phyloP scores from a whole-genome alignment of 2,113 vertebrate genomes.

The Mesoclemmys tuberculata region DNA sequence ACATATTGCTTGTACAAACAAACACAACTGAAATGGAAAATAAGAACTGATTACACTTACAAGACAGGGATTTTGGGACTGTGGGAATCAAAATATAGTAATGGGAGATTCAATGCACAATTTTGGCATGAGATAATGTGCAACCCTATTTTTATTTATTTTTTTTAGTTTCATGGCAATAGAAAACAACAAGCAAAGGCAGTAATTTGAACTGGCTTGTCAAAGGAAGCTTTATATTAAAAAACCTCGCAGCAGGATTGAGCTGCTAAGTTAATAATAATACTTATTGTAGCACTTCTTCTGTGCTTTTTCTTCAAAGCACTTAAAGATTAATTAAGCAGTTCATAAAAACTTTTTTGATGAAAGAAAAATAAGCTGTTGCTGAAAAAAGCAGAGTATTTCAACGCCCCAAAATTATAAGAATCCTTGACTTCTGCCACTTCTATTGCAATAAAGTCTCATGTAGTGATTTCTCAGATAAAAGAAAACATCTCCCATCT shows the following conservation, averaged over 20 bases:
- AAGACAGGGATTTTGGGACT: slow-evolving; percentile 16
- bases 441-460: not conserved
- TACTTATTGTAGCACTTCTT: not conserved
- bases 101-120: slow-evolving; percentile 65
- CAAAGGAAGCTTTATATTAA: not conserved
- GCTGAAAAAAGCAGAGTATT: not conserved
- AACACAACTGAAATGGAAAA: slow-evolving; percentile 57
- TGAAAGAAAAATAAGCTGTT: not conserved
- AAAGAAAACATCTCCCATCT: slow-evolving; percentile 72
- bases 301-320: not conserved
- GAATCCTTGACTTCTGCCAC: not conserved
- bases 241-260: not conserved
- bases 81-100: slow-evolving; percentile 61
- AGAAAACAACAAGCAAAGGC: not conserved
- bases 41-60: slow-evolving; percentile 36
- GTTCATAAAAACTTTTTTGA: not conserved
- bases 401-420: not conserved
- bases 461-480: not conserved
- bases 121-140: not conserved
- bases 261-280: not conserved
- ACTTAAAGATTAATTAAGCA: not conserved
- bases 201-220: slow-evolving; percentile 13
- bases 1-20: slow-evolving; percentile 54
- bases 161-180: not conserved
- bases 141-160: not conserved